Percentiles rank a stretch among this genome's conserved stretches.
Evolutionary conservation across 1,140 invertebrate genomes (phyloP).

Genomic region (Aphelenchoides fujianensis): DNA sequence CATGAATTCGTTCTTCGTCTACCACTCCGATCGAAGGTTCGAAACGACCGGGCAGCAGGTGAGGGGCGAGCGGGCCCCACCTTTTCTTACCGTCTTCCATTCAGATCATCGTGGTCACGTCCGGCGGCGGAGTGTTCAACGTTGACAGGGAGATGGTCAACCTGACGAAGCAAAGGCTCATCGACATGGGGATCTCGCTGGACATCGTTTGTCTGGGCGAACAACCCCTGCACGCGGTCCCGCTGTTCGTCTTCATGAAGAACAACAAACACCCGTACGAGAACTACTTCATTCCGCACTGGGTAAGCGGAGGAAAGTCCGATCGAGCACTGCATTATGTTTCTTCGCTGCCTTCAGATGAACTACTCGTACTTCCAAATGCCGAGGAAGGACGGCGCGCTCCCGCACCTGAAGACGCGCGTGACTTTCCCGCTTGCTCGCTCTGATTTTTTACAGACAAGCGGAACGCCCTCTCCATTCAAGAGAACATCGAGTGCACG

Average conservation of each 20-base stretch:
- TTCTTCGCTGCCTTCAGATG: constrained; percentile 49
- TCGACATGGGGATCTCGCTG: constrained; percentile 79
- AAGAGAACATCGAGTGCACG: neutral
- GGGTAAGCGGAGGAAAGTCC: constrained; percentile 31
- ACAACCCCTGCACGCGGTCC: constrained; percentile 95
- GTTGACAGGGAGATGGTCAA: constrained; percentile 93
- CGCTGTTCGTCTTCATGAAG: constrained; percentile 78
- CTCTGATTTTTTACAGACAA: constrained; percentile 34
- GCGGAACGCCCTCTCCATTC: constrained; percentile 18
- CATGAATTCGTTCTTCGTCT: constrained; percentile 84
- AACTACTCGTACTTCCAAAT: constrained; percentile 58
- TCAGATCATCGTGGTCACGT: constrained; percentile 82
- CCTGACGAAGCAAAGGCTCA: constrained; percentile 95
- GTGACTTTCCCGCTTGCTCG: constrained; percentile 40
- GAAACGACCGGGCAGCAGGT: constrained; percentile 94
- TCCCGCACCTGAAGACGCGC: constrained; percentile 45
- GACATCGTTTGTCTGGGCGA: constrained; percentile 95
- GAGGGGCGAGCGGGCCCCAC: neutral
- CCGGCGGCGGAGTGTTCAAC: constrained; percentile 90
- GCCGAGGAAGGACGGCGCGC: constrained; percentile 23
- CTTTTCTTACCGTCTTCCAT: constrained; percentile 18
- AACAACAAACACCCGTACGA: constrained; percentile 43
- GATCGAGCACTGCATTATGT: constrained; percentile 6
- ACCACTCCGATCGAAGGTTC: constrained; percentile 93
- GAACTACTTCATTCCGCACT: constrained; percentile 62